Evolutionary conservation across 2,888 invertebrate species (phyloP).

Genomic region (Cephus pygmeus): DNA sequence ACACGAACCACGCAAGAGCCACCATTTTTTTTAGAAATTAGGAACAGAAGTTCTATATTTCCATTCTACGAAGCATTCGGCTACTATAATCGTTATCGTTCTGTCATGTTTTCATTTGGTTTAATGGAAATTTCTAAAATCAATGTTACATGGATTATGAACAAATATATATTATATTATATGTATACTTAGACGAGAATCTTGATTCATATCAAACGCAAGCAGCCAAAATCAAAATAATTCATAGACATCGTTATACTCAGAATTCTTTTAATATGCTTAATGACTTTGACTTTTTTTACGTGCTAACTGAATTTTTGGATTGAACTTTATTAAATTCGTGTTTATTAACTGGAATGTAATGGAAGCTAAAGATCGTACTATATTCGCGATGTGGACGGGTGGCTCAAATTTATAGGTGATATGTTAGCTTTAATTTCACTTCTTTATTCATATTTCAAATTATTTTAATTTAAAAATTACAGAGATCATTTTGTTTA

Average conservation of each 20-base stretch:
- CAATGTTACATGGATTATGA: not conserved
- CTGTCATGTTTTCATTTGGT: not conserved
- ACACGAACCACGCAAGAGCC: not conserved
- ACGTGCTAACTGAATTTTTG: not conserved
- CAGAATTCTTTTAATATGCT: not conserved
- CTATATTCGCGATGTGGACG: not conserved
- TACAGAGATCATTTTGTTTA: constrained; percentile 65
- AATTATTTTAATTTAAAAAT: constrained; percentile 63
- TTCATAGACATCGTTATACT: not conserved
- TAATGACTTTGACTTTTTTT: not conserved
- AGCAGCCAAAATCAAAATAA: not conserved
- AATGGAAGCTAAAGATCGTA: not conserved
- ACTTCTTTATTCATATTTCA: constrained; percentile 52
- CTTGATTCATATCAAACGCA: not conserved
- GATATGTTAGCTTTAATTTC: constrained; percentile 52
- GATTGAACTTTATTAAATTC: not conserved
- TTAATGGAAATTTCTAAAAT: not conserved
- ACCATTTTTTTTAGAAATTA: not conserved
- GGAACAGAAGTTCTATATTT: not conserved
- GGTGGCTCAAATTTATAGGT: constrained; percentile 51
- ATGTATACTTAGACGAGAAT: not conserved
- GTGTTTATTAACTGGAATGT: not conserved
- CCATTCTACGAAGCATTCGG: not conserved
- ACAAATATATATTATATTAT: not conserved
- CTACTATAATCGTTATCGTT: not conserved